These are phyloP conservation scores for Axis porcinus DNA, from an alignment of 2,113 vertebrate species.

Conservation along the genomic window DNA sequence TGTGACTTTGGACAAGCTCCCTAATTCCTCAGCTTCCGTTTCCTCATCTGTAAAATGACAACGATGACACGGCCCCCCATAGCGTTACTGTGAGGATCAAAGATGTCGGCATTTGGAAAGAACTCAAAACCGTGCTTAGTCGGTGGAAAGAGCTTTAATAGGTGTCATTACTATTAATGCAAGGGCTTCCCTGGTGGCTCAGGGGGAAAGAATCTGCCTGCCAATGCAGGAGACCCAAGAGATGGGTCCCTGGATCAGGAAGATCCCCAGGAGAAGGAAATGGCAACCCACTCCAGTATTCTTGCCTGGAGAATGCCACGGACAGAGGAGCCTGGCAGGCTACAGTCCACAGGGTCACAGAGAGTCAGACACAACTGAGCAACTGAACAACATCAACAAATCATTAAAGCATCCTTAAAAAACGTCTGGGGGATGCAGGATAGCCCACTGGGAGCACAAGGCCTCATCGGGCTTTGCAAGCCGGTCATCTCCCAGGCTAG, in stretches of 20 bases:
- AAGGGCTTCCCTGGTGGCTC: background rate
- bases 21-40: background rate
- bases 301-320: background rate
- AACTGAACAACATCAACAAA: background rate
- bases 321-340: background rate
- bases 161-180: background rate
- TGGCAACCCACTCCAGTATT: background rate
- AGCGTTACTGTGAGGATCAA: background rate
- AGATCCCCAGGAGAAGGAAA: background rate
- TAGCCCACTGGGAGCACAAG: background rate
- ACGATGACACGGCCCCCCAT: rapidly evolving
- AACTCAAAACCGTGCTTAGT: background rate
- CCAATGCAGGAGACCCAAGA: background rate
- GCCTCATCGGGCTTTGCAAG: background rate
- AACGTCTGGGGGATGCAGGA: too few species aligned
- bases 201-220: background rate
- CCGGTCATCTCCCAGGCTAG: background rate
- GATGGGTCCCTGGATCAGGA: background rate
- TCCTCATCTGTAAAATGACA: background rate
- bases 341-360: background rate
- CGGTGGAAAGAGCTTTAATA: background rate
- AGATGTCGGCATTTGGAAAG: background rate
- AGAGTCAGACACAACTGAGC: background rate
- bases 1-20: background rate
- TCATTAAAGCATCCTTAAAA: background rate